Evolutionary conservation across 92 coral and sea anemone species (phyloP).

Genomic region (Zoanthus sociatus): DNA sequence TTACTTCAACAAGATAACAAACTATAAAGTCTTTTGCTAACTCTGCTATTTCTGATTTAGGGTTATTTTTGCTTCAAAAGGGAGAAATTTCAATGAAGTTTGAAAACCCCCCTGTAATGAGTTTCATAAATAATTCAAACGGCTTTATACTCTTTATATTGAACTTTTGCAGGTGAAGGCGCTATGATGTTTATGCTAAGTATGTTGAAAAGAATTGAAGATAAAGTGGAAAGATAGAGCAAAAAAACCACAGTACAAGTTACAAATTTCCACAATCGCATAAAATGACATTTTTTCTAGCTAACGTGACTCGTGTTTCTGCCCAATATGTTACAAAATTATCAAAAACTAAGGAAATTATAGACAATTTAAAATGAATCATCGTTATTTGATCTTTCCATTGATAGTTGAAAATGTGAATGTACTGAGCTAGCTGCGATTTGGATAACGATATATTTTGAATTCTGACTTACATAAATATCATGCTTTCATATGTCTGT

Average conservation of each 20-base stretch:
- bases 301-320: background rate
- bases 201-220: background rate
- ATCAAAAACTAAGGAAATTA: background rate
- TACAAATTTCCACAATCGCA: background rate
- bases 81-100: background rate
- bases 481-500: too few species aligned
- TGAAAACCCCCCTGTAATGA: constrained; percentile 26
- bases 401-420: background rate
- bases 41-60: background rate
- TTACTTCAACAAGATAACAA: background rate
- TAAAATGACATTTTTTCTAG: background rate
- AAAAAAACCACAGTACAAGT: background rate
- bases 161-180: constrained; percentile 38
- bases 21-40: background rate
- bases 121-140: constrained; percentile 29
- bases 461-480: background rate
- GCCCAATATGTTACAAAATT: background rate
- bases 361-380: background rate
- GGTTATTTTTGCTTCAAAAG: background rate
- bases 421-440: background rate
- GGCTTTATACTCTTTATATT: constrained; percentile 19
- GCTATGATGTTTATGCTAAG: background rate
- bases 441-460: background rate
- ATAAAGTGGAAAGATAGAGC: background rate
- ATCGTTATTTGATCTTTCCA: background rate